Base-by-base conservation (phyloP, 2,888 invertebrate genomes). In the Xestia c-nigrum region DNA sequence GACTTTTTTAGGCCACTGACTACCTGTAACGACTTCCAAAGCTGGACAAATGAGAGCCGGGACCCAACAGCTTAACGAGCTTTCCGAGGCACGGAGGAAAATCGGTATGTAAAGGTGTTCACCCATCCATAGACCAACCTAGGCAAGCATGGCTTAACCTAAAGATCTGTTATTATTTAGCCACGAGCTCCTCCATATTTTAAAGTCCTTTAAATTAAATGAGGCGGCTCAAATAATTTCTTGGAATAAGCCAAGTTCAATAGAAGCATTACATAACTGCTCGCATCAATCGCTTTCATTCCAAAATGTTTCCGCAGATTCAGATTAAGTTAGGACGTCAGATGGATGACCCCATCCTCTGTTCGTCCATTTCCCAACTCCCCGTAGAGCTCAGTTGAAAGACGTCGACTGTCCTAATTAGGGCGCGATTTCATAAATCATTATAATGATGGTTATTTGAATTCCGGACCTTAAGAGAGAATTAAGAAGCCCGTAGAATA, bases 391-490 rank as follows among this genome's bases (percentile, higher is more conserved):
- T 89, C 89, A 85, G 87, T 87, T 90, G 91, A 91, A 89, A 92
- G 91, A 93, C 91, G 92, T 89, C 91, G 90, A 88, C 92, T 91
- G 91, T 91, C 91, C 92, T 92, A 94, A 94, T 94, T 94, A 93
- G 90, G 89, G 89, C 88, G 88, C 87, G 89, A 91, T 87, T 87
- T 90, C 91, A 94, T 94, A 92, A 92, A 94, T 94, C 94, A 93
- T 92, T 88, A 90, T 92, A 93, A 93, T 92, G 91, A 92, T 88
- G 88, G 90, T 87, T 89, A 89, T 89, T 89, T 89, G 90, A 89
- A 88, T 80, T 70, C 76, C 78, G 81, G 73, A 83, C 80, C 87
- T 86, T 83, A 85, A 83, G 89, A 89, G 86, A 87, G 90, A 90
- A 91, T 83, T 79, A 74, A 78, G 83, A 73, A 78, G 52, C 19